phyloP scores from a whole-genome alignment of 2,797 vertebrate species.

The Myotis pilosus region DNA sequence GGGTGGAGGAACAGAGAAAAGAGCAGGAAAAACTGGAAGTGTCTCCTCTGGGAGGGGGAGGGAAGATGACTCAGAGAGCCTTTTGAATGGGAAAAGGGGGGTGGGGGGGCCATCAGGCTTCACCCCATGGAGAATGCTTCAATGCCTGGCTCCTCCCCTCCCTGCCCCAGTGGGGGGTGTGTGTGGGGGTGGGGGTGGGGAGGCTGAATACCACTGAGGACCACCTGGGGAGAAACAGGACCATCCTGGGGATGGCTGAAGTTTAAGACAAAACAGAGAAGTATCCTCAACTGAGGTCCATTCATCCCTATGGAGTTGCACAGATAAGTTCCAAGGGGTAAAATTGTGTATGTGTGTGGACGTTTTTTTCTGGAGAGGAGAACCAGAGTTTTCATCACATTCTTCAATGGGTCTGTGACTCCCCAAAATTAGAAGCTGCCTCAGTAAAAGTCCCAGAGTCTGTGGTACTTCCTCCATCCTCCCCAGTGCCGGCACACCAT shows the following conservation, averaged over 20 bases:
- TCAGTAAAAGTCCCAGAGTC: not conserved
- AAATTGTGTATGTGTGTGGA: not conserved
- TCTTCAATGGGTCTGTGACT: not conserved
- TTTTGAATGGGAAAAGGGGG: slow-evolving; percentile 27
- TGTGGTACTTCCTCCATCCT: not conserved
- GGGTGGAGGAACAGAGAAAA: slow-evolving; percentile 69
- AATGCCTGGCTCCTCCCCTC: not conserved
- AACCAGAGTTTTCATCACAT: not conserved
- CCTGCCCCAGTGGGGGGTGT: not conserved
- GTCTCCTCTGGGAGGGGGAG: slow-evolving; percentile 49
- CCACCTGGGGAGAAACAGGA: not conserved
- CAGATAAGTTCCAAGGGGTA: not conserved
- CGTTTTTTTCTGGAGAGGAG: not conserved
- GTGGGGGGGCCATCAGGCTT: not conserved
- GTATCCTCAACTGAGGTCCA: not conserved
- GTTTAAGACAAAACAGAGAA: not conserved
- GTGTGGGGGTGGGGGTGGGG: too few species aligned
- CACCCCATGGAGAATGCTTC: not conserved
- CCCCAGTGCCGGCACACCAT: not conserved
- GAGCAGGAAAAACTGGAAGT: slow-evolving; percentile 80
- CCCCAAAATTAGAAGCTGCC: not conserved
- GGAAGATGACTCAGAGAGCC: slow-evolving; percentile 73
- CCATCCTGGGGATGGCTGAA: not conserved
- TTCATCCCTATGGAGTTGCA: not conserved
- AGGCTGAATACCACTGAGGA: not conserved